Conservation (phyloP, 1,140 invertebrate species). For the Bombus superbus region DNA sequence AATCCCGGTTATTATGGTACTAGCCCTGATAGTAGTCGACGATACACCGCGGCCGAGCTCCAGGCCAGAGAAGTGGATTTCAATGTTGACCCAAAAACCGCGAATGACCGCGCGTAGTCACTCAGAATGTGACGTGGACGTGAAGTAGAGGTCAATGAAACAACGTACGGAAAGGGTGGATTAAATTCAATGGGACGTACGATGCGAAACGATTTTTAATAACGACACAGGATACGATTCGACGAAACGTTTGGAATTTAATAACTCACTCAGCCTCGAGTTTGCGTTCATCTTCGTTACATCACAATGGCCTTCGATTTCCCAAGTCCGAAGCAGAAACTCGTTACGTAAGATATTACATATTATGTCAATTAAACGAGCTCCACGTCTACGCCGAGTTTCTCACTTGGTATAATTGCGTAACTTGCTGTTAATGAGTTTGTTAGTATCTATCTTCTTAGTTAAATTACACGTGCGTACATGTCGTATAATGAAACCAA, state of each 20-base stretch:
- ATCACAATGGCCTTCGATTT: slow-evolving; percentile 11
- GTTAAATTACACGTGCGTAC: neutral
- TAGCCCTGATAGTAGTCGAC: neutral
- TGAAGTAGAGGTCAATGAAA: slow-evolving; percentile 19
- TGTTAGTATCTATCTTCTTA: neutral
- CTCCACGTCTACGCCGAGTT: slow-evolving; percentile 3
- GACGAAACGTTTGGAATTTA: neutral
- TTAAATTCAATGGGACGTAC: slow-evolving; percentile 8
- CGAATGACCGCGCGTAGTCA: slow-evolving; percentile 28
- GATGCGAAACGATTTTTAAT: neutral
- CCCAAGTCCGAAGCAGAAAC: slow-evolving; percentile 3
- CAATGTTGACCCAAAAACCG: slow-evolving; percentile 51
- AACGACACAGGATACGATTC: neutral
- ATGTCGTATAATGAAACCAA: neutral
- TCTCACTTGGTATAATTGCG: slow-evolving; percentile 15
- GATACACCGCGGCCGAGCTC: slow-evolving; percentile 9
- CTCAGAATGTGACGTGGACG: slow-evolving; percentile 10
- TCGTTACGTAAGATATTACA: slow-evolving; percentile 29
- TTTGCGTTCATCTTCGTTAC: neutral
- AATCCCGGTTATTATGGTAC: slow-evolving; percentile 31
- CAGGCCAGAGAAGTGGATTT: slow-evolving; percentile 45
- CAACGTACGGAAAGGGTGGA: neutral
- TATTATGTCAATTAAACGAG: slow-evolving; percentile 6
- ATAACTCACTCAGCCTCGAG: neutral
- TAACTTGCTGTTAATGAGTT: slow-evolving; percentile 46